Percentiles rank a stretch among this genome's conserved stretches.
Evolutionary conservation across 2,888 invertebrate species (phyloP).

Genomic region (Caenorhabditis sp.): DNA sequence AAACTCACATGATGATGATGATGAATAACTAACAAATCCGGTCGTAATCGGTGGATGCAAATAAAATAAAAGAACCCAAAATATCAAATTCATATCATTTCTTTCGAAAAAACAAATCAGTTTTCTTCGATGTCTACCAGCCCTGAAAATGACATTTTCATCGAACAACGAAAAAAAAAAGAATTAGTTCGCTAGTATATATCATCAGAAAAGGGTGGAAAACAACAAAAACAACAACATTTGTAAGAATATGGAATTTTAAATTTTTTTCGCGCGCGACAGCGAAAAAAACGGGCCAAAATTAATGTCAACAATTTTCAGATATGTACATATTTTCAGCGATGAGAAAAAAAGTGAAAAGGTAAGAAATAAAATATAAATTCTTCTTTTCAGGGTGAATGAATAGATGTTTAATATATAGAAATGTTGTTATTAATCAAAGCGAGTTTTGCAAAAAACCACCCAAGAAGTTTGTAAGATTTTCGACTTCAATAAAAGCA

Average conservation of each 20-base stretch:
- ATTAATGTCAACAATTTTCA: neutral
- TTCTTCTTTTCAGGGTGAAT: too few relatives aligned
- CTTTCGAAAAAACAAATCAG: neutral
- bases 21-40: constrained; percentile 2
- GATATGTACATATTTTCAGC: neutral
- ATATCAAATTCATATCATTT: neutral
- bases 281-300: neutral
- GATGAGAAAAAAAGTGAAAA: too few relatives aligned
- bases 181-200: too few relatives aligned
- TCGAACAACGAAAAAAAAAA: neutral
- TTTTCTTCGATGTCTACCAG: too few relatives aligned
- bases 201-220: neutral
- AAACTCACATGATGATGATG: neutral
- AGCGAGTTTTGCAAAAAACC: too few relatives aligned
- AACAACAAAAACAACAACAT: neutral
- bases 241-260: neutral
- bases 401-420: too few relatives aligned
- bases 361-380: too few relatives aligned
- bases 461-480: too few relatives aligned
- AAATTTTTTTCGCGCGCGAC: neutral
- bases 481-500: too few relatives aligned
- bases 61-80: constrained; percentile 9
- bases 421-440: too few relatives aligned
- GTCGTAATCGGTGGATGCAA: constrained; percentile 18
- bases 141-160: neutral